Evolutionary conservation across 2,113 vertebrate species (phyloP).

Genomic region (Callopanchax toddi): DNA sequence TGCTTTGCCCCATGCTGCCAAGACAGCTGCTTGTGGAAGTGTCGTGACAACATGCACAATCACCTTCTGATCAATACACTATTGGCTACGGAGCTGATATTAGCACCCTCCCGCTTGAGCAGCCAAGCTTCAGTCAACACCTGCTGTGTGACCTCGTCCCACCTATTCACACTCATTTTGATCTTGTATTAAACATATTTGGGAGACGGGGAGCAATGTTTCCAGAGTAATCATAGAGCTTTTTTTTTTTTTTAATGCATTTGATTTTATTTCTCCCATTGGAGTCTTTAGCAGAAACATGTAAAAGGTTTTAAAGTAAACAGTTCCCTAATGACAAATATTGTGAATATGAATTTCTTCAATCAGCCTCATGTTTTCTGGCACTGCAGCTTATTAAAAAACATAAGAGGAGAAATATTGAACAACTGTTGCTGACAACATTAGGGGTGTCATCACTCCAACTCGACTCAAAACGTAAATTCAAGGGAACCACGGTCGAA

Average conservation of each 20-base stretch:
- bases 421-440: no score
- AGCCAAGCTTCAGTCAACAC: slow-evolving; percentile 11
- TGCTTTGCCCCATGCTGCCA: slow-evolving; percentile 45
- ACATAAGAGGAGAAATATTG: no score
- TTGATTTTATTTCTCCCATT: neutral
- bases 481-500: neutral
- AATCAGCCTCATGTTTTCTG: no score
- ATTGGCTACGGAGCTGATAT: slow-evolving; percentile 23
- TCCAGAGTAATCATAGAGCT: neutral
- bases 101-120: slow-evolving; percentile 20
- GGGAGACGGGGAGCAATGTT: neutral
- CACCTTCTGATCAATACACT: slow-evolving; percentile 44
- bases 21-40: slow-evolving; percentile 41
- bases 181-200: slow-evolving; percentile 14
- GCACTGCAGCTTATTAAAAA: no score
- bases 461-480: neutral
- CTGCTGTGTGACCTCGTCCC: neutral
- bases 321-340: neutral
- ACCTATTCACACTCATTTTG: neutral
- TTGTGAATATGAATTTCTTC: neutral
- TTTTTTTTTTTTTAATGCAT: no score
- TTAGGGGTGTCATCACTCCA: no score
- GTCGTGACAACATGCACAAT: slow-evolving; percentile 45
- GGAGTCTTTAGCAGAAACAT: neutral
- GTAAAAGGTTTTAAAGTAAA: neutral